Evolutionary conservation across 2,797 vertebrate species (phyloP), one percentile per base, ranked within the genome.

Genomic region (Cebuella pygmaea): DNA sequence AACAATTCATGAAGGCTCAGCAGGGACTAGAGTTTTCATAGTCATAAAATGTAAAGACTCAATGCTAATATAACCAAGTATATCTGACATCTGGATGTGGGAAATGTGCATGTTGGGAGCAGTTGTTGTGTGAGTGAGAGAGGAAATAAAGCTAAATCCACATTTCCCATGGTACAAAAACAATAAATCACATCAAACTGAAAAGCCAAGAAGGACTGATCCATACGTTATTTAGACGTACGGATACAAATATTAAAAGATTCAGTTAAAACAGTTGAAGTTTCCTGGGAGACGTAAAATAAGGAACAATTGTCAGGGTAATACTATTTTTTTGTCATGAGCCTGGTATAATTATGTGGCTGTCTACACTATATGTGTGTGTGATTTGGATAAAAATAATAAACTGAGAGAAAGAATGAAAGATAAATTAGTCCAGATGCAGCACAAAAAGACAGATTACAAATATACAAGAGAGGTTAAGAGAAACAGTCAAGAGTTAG

Each of bases 401-500:
- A 86, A 81, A 86, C 55, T 61, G 72, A 82, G 44, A 19, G 13
- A 88, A 82, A 67, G 46, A 86, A 39, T 36, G 52, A 82, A 82
- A 67, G 67, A 64, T 39, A 81, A 76, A 41, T 78, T 44, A 46
- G 27, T 70, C 7, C 13, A 88, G 59, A 55, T 57, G 11, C 41
- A 88, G 72, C 26, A 76, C 36, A 67, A 76, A 67, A 64, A 67
- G 52, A 61, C 15, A 55, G 59, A 67, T 46, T 44, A 50, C 72
- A 91, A 80, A 80, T 11, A 52, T 0, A 3, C 11, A 36, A 83
- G 67, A 75, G 30, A 67, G 55, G 19, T 36, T 5, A 64, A 75
- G 10, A 26, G 30, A 36, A 55, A 39, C 6, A 0, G 46, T 7
- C 3, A 4, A 2, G 3, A 7, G 7, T 11, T 50, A 7, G n/a